Conservation (phyloP, 2,888 invertebrate species). For the Melanchra persicariae region DNA sequence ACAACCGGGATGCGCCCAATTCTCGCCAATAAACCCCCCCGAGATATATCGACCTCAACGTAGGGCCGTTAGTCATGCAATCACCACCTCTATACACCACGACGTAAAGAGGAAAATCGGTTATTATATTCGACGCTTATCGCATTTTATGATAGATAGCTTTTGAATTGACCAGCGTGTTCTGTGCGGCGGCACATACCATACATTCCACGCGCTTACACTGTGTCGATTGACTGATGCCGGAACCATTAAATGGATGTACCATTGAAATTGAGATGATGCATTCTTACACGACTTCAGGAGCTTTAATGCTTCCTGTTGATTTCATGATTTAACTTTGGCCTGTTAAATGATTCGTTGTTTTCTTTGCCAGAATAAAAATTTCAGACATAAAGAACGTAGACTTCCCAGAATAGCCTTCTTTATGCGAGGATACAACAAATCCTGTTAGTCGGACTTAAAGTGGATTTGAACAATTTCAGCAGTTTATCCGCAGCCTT, state of each 20-base stretch:
- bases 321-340: constrained; percentile 23
- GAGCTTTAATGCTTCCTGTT: constrained; percentile 54
- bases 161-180: constrained; percentile 83
- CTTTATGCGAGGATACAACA: constrained; percentile 30
- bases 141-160: constrained; percentile 75
- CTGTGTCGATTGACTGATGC: constrained; percentile 78
- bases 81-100: constrained; percentile 79
- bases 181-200: constrained; percentile 77
- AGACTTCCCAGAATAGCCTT: constrained; percentile 15
- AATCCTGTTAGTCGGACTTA: constrained; percentile 42
- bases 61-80: constrained; percentile 75
- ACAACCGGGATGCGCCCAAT: constrained; percentile 90
- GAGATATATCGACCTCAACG: constrained; percentile 84
- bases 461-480: constrained; percentile 51
- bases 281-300: constrained; percentile 65
- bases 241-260: constrained; percentile 75
- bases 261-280: constrained; percentile 71
- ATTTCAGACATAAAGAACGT: not conserved
- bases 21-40: constrained; percentile 89
- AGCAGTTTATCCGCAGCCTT: constrained; percentile 42
- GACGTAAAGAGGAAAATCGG: constrained; percentile 80
- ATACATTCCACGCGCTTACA: constrained; percentile 76
- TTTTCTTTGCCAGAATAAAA: constrained; percentile 8
- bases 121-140: constrained; percentile 75
- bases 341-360: constrained; percentile 8